Base-by-base conservation (phyloP, 2,888 invertebrate species). In the Drosophila infuscata region DNA sequence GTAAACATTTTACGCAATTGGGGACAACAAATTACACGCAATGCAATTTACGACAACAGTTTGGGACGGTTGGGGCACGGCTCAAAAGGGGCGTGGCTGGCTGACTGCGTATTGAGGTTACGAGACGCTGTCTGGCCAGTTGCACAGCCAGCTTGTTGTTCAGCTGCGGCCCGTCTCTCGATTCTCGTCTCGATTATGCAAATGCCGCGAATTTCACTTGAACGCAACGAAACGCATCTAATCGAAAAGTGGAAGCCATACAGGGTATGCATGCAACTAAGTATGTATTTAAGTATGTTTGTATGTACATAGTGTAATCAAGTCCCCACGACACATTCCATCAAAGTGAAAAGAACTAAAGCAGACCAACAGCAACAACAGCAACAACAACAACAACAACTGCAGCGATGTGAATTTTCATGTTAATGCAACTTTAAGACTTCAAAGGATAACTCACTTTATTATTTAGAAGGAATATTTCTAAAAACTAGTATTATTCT, bases 1-100 rank as follows among this genome's bases (percentile, higher is more conserved):
- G 80, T 74, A 69, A 32, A 72, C 48, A 74, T 71, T 81, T 82
- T 77, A 80, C 78, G 82, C 82, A 82, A 82, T 78, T 82, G 74
- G 69, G 80, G 80, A 77, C 81, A 81, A 68, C 74, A 75, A 79
- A 83, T 79, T 79, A 71, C 74, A 79, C 74, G 82, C 79, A 83
- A 56, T 68, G 79, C 61, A 69, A 62, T 67, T 57, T 56, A 52
- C 48, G 25, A 46, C 51, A 32, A 58, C 36, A 58, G 30, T 12
- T 41, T 41, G 12, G n/a, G 58, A n/a, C 33, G 35, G 32, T 8
- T 12, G 54, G 15, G 25, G 12, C 29, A n/a, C n/a, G n/a, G 49
- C 29, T 49, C 3, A 29, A 12, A 51, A n/a, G 57, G 20, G 57
- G 57, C 41, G 56, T 30, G 57, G 35, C 54, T 35, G 58, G 53